phyloP scores from a whole-genome alignment of 2,113 vertebrate genomes.

The Corapipo altera region DNA sequence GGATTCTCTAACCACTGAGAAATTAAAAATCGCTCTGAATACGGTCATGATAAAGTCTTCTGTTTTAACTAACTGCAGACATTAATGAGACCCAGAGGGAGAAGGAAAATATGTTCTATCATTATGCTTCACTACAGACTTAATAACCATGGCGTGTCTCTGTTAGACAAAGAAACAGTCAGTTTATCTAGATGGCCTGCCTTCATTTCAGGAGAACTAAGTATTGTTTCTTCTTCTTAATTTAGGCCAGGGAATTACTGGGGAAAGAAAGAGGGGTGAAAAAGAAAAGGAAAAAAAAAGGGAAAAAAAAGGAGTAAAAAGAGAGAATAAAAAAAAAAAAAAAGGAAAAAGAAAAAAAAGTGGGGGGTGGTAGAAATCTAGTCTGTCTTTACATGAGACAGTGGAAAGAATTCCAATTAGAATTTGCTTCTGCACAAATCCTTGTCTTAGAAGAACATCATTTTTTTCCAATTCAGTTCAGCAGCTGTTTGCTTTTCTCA shows the following conservation, averaged over 20 bases:
- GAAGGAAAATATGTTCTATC: background rate
- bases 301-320: background rate
- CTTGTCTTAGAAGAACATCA: background rate
- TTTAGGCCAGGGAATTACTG: background rate
- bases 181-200: background rate
- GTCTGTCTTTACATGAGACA: background rate
- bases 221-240: background rate
- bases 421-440: background rate
- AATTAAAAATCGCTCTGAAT: background rate
- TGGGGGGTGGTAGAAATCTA: background rate
- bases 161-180: background rate
- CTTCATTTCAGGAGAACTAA: background rate
- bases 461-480: background rate
- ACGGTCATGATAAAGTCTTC: background rate
- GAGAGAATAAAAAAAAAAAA: background rate
- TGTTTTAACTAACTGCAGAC: background rate
- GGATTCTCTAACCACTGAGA: background rate
- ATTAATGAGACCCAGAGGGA: background rate
- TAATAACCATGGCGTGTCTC: background rate
- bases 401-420: background rate
- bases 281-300: rapidly evolving
- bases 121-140: background rate
- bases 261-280: rapidly evolving
- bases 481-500: conserved; percentile 25
- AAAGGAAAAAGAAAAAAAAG: background rate